Evolutionary conservation across 2,113 vertebrate genomes (phyloP).

Genomic region (Melanotaenia duboulayi): DNA sequence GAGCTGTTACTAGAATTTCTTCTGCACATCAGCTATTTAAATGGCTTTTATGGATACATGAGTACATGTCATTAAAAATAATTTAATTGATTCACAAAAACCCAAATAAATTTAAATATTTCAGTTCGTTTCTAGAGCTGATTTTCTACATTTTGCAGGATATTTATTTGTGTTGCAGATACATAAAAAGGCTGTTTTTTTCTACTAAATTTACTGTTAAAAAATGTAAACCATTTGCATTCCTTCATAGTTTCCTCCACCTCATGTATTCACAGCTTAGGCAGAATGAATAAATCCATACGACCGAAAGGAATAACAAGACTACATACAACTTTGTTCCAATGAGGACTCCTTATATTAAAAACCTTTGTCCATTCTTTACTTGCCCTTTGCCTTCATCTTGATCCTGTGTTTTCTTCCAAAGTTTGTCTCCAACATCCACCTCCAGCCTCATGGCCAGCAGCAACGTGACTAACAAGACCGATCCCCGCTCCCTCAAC

Average conservation of each 20-base stretch:
- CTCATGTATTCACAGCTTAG: not conserved
- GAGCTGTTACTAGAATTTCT: not conserved
- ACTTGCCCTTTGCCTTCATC: not conserved
- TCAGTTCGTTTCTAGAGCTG: too few species aligned
- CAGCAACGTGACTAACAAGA: constrained; percentile 94
- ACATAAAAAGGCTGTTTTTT: too few species aligned
- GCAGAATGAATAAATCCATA: not conserved
- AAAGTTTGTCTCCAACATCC: constrained; percentile 61
- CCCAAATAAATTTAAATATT: too few species aligned
- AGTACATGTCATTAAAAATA: not conserved
- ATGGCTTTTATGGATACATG: not conserved
- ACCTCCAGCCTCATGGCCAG: constrained; percentile 85
- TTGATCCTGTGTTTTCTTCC: not conserved
- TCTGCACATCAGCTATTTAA: not conserved
- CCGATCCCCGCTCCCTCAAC: constrained; percentile 90
- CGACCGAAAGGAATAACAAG: not conserved
- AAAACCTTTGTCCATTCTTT: not conserved
- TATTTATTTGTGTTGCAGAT: too few species aligned
- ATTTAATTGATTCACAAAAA: too few species aligned
- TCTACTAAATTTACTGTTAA: too few species aligned
- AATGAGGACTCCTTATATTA: not conserved
- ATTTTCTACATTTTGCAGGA: too few species aligned
- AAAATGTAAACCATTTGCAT: too few species aligned
- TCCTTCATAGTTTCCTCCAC: too few species aligned
- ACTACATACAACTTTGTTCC: not conserved